Percentiles rank a stretch among this genome's conserved stretches.
Conservation (phyloP, 2,113 vertebrate species). For the Ia io region DNA sequence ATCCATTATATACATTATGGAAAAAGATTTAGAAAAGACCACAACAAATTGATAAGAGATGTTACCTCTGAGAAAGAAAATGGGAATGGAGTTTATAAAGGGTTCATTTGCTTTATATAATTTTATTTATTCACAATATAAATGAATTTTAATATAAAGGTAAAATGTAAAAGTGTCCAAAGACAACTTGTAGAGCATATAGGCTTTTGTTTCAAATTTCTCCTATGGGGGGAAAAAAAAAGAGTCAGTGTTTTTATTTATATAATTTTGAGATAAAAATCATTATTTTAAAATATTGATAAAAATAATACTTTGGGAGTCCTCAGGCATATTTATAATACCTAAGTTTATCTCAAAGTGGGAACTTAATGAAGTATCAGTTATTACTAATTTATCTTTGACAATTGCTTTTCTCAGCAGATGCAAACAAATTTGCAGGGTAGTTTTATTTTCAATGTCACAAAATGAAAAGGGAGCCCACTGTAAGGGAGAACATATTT, state of each 20-base stretch:
- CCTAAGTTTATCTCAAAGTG: neutral
- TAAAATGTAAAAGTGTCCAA: neutral
- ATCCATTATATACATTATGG: neutral
- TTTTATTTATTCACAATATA: neutral
- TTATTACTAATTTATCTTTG: neutral
- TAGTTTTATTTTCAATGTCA: constrained; percentile 8
- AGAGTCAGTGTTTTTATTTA: neutral
- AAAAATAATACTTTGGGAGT: neutral
- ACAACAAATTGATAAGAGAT: neutral
- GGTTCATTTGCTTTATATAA: neutral
- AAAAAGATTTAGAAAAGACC: neutral
- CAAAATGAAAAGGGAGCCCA: too few species aligned
- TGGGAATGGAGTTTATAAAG: neutral
- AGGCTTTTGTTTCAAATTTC: neutral
- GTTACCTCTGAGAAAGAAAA: neutral
- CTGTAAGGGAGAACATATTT: too few species aligned
- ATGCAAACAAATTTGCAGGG: neutral
- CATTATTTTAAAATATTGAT: neutral
- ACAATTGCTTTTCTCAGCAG: constrained; percentile 16
- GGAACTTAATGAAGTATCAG: neutral
- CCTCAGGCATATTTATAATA: neutral
- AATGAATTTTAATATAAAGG: neutral
- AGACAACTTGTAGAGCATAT: neutral
- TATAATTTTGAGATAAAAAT: neutral
- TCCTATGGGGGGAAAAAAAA: neutral